Evolutionary conservation across 2,113 vertebrate species (phyloP).

Genomic region (Phodopus roborovskii): DNA sequence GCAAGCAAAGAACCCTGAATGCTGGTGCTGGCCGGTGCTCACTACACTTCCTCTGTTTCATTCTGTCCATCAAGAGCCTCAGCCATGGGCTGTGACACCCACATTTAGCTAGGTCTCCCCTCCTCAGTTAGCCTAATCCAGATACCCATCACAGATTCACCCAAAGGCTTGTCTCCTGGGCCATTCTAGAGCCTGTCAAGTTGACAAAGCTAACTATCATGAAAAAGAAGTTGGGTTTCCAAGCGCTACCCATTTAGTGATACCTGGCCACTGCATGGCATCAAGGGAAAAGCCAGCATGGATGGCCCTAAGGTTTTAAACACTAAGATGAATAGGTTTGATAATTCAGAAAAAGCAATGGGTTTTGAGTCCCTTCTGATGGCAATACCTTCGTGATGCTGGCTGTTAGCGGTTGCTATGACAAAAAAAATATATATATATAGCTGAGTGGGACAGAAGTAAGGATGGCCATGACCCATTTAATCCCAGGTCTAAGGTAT

Average conservation of each 20-base stretch:
- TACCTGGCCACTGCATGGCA: background rate
- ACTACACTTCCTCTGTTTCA: background rate
- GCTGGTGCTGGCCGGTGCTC: background rate
- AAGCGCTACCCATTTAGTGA: background rate
- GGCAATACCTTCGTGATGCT: background rate
- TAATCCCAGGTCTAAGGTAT: background rate
- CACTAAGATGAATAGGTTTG: background rate
- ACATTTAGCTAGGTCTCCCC: background rate
- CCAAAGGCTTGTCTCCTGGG: background rate
- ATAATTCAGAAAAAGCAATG: background rate
- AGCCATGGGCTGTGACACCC: background rate
- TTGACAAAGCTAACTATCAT: background rate
- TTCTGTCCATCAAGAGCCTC: background rate
- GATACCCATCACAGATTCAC: background rate
- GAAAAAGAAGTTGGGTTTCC: background rate
- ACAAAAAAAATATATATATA: background rate
- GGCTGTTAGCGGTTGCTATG: background rate
- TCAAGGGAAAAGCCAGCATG: background rate
- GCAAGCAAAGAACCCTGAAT: background rate
- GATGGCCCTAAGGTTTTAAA: background rate
- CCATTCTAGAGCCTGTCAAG: background rate
- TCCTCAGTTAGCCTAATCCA: background rate
- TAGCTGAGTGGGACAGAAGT: background rate
- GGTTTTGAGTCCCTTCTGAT: background rate
- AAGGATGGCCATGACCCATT: rapidly evolving